Evolutionary conservation across 2,888 invertebrate species (phyloP), one percentile per base, ranked within the genome.

Genomic region (Lagria hirta): DNA sequence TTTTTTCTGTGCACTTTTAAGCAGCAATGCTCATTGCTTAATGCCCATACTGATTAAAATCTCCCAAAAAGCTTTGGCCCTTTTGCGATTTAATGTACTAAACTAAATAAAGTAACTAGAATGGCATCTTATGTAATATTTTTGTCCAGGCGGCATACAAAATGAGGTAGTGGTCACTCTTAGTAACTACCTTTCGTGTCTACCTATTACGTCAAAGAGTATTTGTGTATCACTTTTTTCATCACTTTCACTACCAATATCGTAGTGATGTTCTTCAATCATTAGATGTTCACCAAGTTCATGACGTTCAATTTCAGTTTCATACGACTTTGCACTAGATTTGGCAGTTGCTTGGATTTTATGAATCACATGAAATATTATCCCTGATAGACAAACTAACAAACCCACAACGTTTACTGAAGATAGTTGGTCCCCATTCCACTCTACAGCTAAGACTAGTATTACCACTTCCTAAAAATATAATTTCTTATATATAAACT

Each of bases 381-480:
- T 96, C 35, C 98, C 98, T 28, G 84, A 76, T 49, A 99, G 75
- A 65, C 97, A 98, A 37, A 96, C 75, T 4, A 86, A 71, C 46
- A 99, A 74, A 0, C 99, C 99, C 3, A 88, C 71, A 14, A 85
- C 80, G 74, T 98, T 99, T 36, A 95, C 73, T 2, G 76, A 65
- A 44, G 85, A 88, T 65, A 98, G 78, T 62, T 82, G 79, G 67
- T 98, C 97, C 4, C 91, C 90, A 61, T 89, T 90, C 58, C 87
- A 81, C 62, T 84, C 79, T 34, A 93, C 88, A 1, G 97, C 98
- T 57, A 98, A 73, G 28, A 86, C 82, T 57, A 99, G 75, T 49
- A 93, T 94, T 65, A 88, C 86, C 65, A 97, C 84, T 78, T 99
- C 98, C 94, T 96, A 73, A 7, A 77, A 77, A 30, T 3, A 38